Conservation (phyloP, 2,888 invertebrate genomes). For the Plebejus argus region DNA sequence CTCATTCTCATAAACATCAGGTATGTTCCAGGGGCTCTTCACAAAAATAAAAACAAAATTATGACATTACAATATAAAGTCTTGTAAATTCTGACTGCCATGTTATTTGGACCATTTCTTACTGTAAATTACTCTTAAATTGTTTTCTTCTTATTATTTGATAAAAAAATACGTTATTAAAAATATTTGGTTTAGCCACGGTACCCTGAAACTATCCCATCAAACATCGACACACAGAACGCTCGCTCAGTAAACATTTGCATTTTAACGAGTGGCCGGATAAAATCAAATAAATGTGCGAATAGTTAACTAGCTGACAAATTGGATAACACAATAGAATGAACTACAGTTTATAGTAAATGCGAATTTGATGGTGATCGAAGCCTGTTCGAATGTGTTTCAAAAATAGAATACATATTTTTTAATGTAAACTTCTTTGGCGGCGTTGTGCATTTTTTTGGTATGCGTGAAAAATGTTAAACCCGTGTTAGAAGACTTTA, state of each 20-base stretch:
- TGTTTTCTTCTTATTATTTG: too few relatives aligned
- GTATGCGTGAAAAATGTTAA: background rate
- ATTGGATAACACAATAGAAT: conserved; percentile 26
- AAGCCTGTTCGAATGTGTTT: conserved; percentile 19
- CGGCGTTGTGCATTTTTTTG: background rate
- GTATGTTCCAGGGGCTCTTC: too few relatives aligned
- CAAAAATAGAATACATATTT: background rate
- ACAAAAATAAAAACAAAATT: too few relatives aligned
- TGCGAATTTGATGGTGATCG: conserved; percentile 33
- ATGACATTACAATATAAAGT: too few relatives aligned
- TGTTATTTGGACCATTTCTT: too few relatives aligned
- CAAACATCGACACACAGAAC: conserved; percentile 22
- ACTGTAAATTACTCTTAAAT: too few relatives aligned
- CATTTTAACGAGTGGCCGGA: conserved; percentile 25
- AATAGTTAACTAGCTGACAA: conserved; percentile 30
- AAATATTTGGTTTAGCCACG: background rate
- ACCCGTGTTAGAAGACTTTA: too few relatives aligned
- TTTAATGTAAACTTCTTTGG: too few relatives aligned
- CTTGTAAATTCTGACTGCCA: too few relatives aligned
- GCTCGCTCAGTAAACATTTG: conserved; percentile 12
- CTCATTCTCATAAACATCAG: too few relatives aligned
- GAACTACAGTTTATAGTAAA: conserved; percentile 32
- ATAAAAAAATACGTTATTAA: background rate
- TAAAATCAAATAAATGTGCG: conserved; percentile 30
- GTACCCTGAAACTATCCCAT: background rate